phyloP scores from a whole-genome alignment of 2,113 vertebrate species.

The Sapajus apella region DNA sequence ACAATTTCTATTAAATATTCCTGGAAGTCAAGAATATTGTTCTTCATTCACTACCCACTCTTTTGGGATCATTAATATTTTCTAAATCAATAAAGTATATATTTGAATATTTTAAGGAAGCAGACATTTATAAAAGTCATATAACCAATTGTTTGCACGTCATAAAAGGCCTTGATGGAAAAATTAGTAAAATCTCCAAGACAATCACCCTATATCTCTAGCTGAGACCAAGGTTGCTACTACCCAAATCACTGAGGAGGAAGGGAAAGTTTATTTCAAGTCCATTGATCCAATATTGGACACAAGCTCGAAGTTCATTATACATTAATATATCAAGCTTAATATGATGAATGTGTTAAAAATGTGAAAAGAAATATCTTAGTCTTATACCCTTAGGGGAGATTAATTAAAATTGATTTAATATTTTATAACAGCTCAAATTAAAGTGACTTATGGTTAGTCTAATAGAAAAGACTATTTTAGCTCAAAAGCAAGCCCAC shows the following conservation, averaged over 20 bases:
- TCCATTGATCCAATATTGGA: background rate
- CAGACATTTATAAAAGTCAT: background rate
- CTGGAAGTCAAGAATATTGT: background rate
- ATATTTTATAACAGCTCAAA: constrained; percentile 55
- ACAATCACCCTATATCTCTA: background rate
- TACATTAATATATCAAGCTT: background rate
- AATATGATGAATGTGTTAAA: constrained; percentile 26
- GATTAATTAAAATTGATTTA: constrained; percentile 60
- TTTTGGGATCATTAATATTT: background rate
- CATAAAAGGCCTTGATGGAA: background rate
- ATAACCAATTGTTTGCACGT: background rate
- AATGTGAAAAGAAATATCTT: constrained; percentile 1
- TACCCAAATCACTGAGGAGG: background rate
- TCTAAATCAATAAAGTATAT: background rate
- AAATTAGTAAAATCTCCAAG: background rate
- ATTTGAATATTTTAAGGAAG: background rate
- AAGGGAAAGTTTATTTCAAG: background rate
- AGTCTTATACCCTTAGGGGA: background rate
- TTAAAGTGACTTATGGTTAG: background rate
- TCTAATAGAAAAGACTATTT: background rate
- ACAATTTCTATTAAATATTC: background rate
- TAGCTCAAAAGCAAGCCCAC: background rate
- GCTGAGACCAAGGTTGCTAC: background rate
- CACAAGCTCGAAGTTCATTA: background rate
- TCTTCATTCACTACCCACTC: background rate